Conservation (phyloP, 2,113 vertebrate species). For the Hyaena hyaena region DNA sequence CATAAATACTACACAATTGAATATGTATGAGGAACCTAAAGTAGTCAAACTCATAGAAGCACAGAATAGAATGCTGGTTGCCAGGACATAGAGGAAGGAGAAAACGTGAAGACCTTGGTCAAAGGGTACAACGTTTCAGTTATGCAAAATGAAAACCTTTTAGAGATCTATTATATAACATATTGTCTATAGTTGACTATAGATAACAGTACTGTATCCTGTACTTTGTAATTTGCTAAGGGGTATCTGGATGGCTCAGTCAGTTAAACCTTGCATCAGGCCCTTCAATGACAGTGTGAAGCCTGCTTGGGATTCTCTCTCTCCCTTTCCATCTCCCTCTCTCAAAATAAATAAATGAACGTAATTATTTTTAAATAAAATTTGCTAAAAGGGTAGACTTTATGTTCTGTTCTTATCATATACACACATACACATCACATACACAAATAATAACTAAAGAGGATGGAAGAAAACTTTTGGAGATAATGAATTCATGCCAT, state of each 20-base stretch:
- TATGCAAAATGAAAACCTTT: not conserved
- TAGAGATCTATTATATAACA: not conserved
- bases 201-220: too few species aligned
- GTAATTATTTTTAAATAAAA: not conserved
- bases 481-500: not conserved
- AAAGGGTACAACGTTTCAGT: not conserved
- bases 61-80: not conserved
- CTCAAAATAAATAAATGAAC: too few species aligned
- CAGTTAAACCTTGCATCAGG: too few species aligned
- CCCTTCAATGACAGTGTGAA: too few species aligned
- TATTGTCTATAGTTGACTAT: not conserved
- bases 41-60: not conserved
- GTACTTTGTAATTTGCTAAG: not conserved
- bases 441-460: not conserved
- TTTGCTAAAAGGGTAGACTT: not conserved
- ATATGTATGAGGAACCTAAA: not conserved
- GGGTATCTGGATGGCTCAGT: too few species aligned
- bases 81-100: not conserved
- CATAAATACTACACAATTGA: not conserved
- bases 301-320: too few species aligned
- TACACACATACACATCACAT: not conserved
- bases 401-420: not conserved
- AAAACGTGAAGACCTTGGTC: not conserved
- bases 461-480: not conserved
- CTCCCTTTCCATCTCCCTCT: too few species aligned